A percentile compares a stretch with the other conserved stretches of the same genome.
Evolutionary conservation across 2,888 invertebrate species (phyloP).

Genomic region (Melinopterus prodromus): DNA sequence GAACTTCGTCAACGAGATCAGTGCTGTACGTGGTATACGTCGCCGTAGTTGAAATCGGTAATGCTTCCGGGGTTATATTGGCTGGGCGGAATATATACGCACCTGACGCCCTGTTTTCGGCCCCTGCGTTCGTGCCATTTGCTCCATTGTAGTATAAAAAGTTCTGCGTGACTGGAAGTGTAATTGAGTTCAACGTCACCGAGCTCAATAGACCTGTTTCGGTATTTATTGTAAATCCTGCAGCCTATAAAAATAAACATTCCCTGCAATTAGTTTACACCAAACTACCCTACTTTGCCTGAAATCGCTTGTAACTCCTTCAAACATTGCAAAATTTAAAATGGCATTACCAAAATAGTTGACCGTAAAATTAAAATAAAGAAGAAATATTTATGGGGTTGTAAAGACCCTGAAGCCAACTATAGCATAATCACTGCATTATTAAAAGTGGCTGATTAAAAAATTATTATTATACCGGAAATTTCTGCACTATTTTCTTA

Average conservation of each 20-base stretch:
- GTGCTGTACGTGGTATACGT: conserved; percentile 54
- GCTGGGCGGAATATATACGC: conserved; percentile 88
- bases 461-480: no score
- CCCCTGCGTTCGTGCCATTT: conserved; percentile 58
- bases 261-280: no score
- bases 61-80: conserved; percentile 33
- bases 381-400: no score
- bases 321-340: no score
- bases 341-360: no score
- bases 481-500: no score
- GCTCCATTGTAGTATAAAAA: conserved; percentile 77
- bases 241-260: conserved; percentile 12
- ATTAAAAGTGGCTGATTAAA: no score
- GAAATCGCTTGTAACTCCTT: no score
- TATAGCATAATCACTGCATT: no score
- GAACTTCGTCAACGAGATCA: conserved; percentile 67
- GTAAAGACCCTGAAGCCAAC: no score
- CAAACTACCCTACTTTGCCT: no score
- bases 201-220: conserved; percentile 64
- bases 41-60: conserved; percentile 31
- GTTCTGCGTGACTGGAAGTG: conserved; percentile 64
- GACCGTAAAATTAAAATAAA: no score
- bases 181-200: conserved; percentile 60
- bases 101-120: conserved; percentile 76
- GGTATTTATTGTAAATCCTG: conserved; percentile 32